Percentiles rank a stretch among this genome's conserved stretches.
Conservation (phyloP, 2,888 invertebrate species). For the Spilosoma lubricipeda region DNA sequence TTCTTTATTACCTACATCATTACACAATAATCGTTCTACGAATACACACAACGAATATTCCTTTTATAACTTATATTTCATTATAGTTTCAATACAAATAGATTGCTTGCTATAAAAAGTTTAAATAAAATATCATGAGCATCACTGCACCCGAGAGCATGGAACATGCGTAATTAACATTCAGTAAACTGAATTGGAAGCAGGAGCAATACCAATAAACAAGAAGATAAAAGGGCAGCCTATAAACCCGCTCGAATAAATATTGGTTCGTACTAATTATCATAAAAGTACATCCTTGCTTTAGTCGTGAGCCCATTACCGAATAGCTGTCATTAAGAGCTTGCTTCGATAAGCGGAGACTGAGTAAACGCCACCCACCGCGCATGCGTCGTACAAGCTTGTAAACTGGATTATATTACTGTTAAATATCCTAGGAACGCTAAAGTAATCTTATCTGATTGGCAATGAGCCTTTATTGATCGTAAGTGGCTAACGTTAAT, state of each 20-base stretch:
- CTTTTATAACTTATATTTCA: conserved; percentile 21
- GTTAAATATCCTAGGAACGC: conserved; percentile 67
- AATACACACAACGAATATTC: conserved; percentile 33
- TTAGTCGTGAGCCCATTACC: conserved; percentile 76
- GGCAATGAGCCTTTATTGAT: conserved; percentile 69
- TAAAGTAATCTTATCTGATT: conserved; percentile 66
- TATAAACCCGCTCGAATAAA: conserved; percentile 76
- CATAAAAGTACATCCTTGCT: conserved; percentile 79
- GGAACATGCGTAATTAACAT: conserved; percentile 69
- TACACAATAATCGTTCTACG: conserved; percentile 40
- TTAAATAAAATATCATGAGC: conserved; percentile 39
- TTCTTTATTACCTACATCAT: conserved; percentile 40
- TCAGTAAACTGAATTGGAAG: conserved; percentile 65
- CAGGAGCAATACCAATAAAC: conserved; percentile 76
- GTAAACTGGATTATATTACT: conserved; percentile 70
- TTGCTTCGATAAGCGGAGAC: conserved; percentile 65
- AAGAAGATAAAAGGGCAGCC: conserved; percentile 77
- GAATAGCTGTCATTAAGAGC: conserved; percentile 80
- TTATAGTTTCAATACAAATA: conserved; percentile 20
- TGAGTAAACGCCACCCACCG: conserved; percentile 76
- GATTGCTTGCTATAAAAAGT: conserved; percentile 35
- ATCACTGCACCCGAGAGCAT: conserved; percentile 53
- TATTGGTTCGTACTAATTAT: conserved; percentile 82
- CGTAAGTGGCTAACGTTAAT: conserved; percentile 65
- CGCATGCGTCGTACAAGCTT: conserved; percentile 59